Evolutionary conservation across 1,140 invertebrate genomes (phyloP).

Genomic region (Drosophila rufa): DNA sequence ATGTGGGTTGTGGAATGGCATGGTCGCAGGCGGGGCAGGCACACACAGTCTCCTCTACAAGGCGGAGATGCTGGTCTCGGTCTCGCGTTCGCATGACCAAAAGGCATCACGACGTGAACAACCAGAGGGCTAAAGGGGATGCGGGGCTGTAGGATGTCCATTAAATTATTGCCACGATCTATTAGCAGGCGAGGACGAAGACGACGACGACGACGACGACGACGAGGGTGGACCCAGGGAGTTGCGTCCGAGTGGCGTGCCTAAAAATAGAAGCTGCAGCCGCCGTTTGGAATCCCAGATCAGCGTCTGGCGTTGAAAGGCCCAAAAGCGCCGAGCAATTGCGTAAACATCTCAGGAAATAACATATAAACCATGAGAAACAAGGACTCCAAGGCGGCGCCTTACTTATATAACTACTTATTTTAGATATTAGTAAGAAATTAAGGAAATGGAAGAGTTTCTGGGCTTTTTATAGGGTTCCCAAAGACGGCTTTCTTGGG

Average conservation of each 20-base stretch:
- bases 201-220: slow-evolving; percentile 43
- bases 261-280: slow-evolving; percentile 50
- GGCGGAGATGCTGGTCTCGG: slow-evolving; percentile 14
- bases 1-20: slow-evolving; percentile 49
- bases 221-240: slow-evolving; percentile 8
- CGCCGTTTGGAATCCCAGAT: slow-evolving; percentile 13
- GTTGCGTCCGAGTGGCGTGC: slow-evolving; percentile 6
- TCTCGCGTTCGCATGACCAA: slow-evolving; percentile 24
- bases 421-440: not conserved
- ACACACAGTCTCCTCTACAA: slow-evolving; percentile 16
- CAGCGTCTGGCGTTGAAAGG: slow-evolving; percentile 40
- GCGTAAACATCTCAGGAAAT: slow-evolving; percentile 5
- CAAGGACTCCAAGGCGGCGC: not conserved
- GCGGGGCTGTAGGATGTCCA: slow-evolving; percentile 48
- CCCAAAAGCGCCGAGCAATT: slow-evolving; percentile 29
- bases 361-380: not conserved
- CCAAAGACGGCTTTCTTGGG: not conserved
- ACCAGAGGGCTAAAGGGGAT: not conserved
- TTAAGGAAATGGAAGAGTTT: not conserved
- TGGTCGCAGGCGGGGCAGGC: slow-evolving; percentile 5
- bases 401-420: too few species aligned
- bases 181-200: slow-evolving; percentile 65
- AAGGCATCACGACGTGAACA: slow-evolving; percentile 23
- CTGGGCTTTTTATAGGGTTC: not conserved
- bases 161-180: slow-evolving; percentile 79